Evolutionary conservation across 2,888 invertebrate species (phyloP), one percentile per base, ranked within the genome.

Genomic region (Ischnura elegans): DNA sequence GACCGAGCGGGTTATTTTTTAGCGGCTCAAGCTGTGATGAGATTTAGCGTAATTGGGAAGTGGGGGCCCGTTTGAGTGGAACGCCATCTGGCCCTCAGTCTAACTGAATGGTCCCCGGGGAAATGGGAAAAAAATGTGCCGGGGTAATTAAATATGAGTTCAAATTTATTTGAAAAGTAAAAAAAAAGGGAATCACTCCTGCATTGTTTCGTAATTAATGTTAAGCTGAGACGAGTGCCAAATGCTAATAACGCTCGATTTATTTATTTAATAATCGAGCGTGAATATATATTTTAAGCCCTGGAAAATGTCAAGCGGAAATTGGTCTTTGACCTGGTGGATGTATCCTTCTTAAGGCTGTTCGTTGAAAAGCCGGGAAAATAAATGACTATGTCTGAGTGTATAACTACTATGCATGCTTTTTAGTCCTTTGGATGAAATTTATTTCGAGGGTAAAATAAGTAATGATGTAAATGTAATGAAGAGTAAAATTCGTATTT

Each of bases 21-120:
- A 36, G 51, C 76, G n/a, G 76, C 87, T 51, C 42, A 87, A 51
- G 87, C 87, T 29, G 51, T 87, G 51, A 76, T 76, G 76, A 76
- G 76, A 76, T 76, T 76, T 76, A 76, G 25, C 76, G 76, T 76
- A 76, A 76, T 87, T 86, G 87, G 87, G 87, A 51, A 36, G 13
- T 0, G 13, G 47, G 47, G 29, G 42, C 10, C 51, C 36, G 87
- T 36, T 36, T 87, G 36, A 36, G 21, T 51, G 87, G 29, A 51
- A 21, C 21, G 36, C 47, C 36, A 45, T 46, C 47, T 45, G 87
- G 87, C n/a, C n/a, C 51, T 21, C 16, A n/a, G 16, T 19, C 51
- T 51, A 45, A 51, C 51, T 29, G 87, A 36, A 76, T 76, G 76
- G 76, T 76, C 76, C 36, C 36, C 19, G 19, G n/a, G 6, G 87